These are phyloP conservation scores for Acropternis orthonyx DNA, from an alignment of 2,797 vertebrate species.

Conservation along the genomic window DNA sequence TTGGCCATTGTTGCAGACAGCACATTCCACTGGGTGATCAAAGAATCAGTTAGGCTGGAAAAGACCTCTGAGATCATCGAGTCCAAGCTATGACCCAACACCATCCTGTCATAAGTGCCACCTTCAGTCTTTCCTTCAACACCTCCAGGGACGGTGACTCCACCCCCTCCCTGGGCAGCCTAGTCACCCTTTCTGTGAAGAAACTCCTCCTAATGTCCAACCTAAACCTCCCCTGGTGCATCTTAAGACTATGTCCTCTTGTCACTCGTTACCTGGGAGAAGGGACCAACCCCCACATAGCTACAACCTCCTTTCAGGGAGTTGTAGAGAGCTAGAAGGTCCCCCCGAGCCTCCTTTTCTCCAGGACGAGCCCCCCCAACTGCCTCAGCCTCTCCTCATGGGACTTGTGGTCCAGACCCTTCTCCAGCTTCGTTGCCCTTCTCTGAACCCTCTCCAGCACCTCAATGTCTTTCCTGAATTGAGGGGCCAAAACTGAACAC, in stretches of 20 bases:
- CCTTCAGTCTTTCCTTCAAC: accelerated
- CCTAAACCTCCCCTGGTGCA: accelerated
- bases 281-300: accelerated
- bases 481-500: neutral
- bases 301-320: neutral
- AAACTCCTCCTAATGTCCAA: neutral
- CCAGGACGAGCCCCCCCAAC: neutral
- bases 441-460: neutral
- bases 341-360: neutral
- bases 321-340: neutral
- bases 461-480: neutral
- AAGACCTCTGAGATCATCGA: neutral
- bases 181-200: too few species aligned
- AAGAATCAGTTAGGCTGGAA: neutral
- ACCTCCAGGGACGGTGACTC: neutral
- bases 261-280: accelerated
- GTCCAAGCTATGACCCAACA: neutral
- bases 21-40: neutral
- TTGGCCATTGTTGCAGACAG: neutral
- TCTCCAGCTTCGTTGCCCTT: accelerated
- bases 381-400: neutral
- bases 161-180: neutral
- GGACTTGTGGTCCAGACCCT: neutral
- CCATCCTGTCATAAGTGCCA: accelerated
- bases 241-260: neutral